Base-by-base conservation (phyloP, 2,113 vertebrate genomes). In the Rhinoderma darwinii region DNA sequence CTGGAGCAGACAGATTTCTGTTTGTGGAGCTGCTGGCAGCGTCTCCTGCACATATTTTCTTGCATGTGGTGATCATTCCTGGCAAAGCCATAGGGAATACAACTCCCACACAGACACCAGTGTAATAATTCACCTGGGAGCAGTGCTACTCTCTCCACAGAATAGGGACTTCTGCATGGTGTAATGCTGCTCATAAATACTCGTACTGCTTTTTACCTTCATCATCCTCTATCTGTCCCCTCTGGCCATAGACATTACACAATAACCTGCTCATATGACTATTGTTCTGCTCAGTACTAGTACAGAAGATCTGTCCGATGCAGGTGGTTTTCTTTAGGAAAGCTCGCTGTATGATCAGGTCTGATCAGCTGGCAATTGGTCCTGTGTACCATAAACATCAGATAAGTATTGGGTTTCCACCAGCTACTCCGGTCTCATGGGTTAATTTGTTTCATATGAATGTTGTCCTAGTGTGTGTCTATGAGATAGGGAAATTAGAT, bases 1-100 rank as follows among this genome's bases (percentile, higher is more conserved):
- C 83, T 44, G 83, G 72, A 44, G 5, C n/a, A 76, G 83, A 41
- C 54, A 32, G 83, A 84, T 84, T 43, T 44, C 44, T 74, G 54
- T 22, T 12, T 32, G 68, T 44, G 7, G 12, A 43, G 73, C 54
- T 59, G 50, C 72, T 84, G 83, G 70, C 83, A 30, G 35, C 68
- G 50, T 73, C 70, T 41, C 47, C 44, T 18, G 63, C 82, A 30
- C 70, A 59, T 75, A 54, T 50, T 54, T 74, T 73, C 30, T 47
- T 25, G 32, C 54, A 47, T 43, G 37, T 50, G n/a, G 47, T 73
- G 39, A 51, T 83, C 66, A 50, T 84, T 74, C 27, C 37, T 76
- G 72, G 83, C 30, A 63, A 43, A 47, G 83, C 70, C n/a, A 1
- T 0, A 7, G 51, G 84, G 73, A 47, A 47, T 59, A n/a, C n/a